These are phyloP conservation scores for Harpagifer antarcticus DNA, from an alignment of 2,797 vertebrate species.

Conservation along the genomic window DNA sequence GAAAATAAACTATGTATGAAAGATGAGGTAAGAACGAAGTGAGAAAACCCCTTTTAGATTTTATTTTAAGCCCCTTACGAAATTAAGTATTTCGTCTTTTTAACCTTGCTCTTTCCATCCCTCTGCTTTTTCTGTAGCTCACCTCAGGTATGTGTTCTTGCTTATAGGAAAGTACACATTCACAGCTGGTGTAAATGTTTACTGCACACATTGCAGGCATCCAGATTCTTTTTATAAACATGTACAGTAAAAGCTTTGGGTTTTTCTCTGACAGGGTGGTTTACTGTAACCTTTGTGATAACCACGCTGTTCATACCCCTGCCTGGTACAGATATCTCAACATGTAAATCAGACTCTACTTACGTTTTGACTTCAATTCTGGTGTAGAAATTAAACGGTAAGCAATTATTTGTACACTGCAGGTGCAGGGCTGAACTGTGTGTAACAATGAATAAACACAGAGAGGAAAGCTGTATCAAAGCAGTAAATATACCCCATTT, in stretches of 20 bases:
- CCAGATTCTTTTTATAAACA: constrained; percentile 32
- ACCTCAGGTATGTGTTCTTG: constrained; percentile 18
- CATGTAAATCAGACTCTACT: neutral
- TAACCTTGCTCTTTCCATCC: neutral
- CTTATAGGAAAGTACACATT: constrained; percentile 13
- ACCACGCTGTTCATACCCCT: neutral
- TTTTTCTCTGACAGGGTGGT: neutral
- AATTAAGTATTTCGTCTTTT: neutral
- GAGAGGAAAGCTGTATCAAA: neutral
- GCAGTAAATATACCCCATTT: neutral
- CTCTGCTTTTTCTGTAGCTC: neutral
- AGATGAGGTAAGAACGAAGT: too few relatives aligned
- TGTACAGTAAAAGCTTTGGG: neutral
- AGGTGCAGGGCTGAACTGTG: neutral
- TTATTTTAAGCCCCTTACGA: neutral
- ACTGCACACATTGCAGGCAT: constrained; percentile 15
- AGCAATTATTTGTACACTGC: neutral
- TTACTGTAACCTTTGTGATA: neutral
- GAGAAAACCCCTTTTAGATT: constrained; percentile 1
- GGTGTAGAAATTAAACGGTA: neutral
- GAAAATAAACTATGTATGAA: neutral
- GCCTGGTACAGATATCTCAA: neutral
- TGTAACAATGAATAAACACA: neutral
- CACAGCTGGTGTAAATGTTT: constrained; percentile 50
- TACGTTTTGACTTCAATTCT: neutral